phyloP scores from a whole-genome alignment of 1,140 invertebrate species.

The Thaumatotibia leucotreta region DNA sequence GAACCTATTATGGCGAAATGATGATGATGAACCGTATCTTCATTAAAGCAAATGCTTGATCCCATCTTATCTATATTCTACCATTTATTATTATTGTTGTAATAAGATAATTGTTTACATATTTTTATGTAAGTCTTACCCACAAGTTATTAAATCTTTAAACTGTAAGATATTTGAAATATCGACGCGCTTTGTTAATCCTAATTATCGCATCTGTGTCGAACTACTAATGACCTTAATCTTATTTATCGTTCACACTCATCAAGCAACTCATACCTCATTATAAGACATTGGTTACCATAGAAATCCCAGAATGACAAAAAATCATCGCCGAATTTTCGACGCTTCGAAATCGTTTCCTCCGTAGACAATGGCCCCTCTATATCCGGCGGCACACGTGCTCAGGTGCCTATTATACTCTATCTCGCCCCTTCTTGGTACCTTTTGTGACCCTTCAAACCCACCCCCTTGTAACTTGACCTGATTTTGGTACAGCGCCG shows the following conservation, averaged over 20 bases:
- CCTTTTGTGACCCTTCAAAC: conserved; percentile 46
- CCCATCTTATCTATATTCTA: no score
- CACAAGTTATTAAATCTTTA: no score
- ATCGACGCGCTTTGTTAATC: neutral
- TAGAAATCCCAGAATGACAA: conserved; percentile 26
- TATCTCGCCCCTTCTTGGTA: conserved; percentile 33
- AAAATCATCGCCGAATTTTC: conserved; percentile 57
- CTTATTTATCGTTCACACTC: neutral
- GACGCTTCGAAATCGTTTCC: conserved; percentile 64
- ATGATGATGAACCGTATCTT: no score
- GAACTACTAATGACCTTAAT: conserved; percentile 1
- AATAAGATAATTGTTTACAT: no score
- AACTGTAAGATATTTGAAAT: no score
- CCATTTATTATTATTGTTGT: no score
- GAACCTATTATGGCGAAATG: no score
- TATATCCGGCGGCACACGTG: conserved; percentile 71
- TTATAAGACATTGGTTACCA: neutral
- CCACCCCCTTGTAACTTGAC: conserved; percentile 68
- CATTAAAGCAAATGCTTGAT: no score
- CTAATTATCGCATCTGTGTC: neutral
- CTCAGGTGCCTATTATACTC: conserved; percentile 71
- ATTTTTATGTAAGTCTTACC: no score
- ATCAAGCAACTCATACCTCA: neutral
- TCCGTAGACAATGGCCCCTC: conserved; percentile 63
- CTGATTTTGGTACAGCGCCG: conserved; percentile 49